A percentile compares a stretch with the other conserved stretches of the same genome.
phyloP scores from a whole-genome alignment of 2,888 invertebrate species.

The Anoncus sp. region DNA sequence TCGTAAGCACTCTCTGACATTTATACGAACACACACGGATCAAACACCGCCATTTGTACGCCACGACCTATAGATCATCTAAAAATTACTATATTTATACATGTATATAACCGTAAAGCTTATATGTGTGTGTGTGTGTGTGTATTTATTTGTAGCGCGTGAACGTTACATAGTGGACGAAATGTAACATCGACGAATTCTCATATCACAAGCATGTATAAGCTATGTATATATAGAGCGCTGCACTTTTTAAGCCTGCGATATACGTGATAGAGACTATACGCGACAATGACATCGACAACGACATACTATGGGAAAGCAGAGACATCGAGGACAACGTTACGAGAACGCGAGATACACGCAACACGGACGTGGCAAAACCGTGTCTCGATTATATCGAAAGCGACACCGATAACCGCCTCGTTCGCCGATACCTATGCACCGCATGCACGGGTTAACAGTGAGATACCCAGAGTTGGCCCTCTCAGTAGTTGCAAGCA shows the following conservation, averaged over 20 bases:
- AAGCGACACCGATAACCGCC: conserved; percentile 59
- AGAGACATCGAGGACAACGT: not conserved
- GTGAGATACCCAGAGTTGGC: conserved; percentile 7
- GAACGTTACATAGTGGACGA: not conserved
- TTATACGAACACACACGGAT: not conserved
- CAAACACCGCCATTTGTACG: not conserved
- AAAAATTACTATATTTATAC: no score
- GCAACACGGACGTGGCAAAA: conserved; percentile 44
- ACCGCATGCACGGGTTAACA: not conserved
- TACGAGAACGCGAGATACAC: conserved; percentile 31
- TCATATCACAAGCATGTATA: not conserved
- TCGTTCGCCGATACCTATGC: conserved; percentile 39
- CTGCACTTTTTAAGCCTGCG: not conserved
- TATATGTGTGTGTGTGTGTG: no score
- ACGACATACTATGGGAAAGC: not conserved
- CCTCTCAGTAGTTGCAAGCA: conserved; percentile 8
- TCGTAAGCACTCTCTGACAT: not conserved
- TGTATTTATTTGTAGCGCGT: not conserved
- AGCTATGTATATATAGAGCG: not conserved
- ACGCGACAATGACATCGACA: conserved; percentile 20
- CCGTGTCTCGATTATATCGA: conserved; percentile 60
- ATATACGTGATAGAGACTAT: conserved; percentile 23
- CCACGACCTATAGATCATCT: not conserved
- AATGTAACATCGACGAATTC: not conserved
- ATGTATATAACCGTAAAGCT: no score